Conservation (phyloP, 2,888 invertebrate genomes). For the Lasioglossum morio region DNA sequence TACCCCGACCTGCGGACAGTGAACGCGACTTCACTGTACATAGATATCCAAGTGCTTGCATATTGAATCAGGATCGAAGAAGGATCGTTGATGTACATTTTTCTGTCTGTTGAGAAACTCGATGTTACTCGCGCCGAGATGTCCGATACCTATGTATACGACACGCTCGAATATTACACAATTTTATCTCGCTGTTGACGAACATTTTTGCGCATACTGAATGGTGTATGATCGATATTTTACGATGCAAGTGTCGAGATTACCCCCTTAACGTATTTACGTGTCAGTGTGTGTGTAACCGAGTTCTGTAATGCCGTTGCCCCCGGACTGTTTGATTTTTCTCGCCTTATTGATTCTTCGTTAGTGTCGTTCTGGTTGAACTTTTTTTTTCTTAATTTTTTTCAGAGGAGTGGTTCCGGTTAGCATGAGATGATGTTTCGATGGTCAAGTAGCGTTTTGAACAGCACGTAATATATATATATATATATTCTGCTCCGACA, state of each 20-base stretch:
- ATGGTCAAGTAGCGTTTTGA: slow-evolving; percentile 50
- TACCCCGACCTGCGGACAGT: no score
- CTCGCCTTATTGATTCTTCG: slow-evolving; percentile 37
- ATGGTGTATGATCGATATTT: slow-evolving; percentile 50
- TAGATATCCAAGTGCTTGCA: slow-evolving; percentile 49
- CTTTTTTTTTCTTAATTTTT: slow-evolving; percentile 1
- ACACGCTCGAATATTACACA: slow-evolving; percentile 36
- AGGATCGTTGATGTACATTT: slow-evolving; percentile 40
- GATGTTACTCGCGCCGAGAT: slow-evolving; percentile 50
- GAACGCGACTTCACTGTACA: background rate
- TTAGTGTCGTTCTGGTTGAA: slow-evolving; percentile 47
- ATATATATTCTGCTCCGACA: slow-evolving; percentile 18
- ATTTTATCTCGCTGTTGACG: slow-evolving; percentile 49
- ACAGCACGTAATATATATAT: slow-evolving; percentile 31
- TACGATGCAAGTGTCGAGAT: slow-evolving; percentile 56
- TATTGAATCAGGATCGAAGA: background rate
- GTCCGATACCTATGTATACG: slow-evolving; percentile 20
- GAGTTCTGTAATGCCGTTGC: slow-evolving; percentile 51
- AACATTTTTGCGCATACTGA: slow-evolving; percentile 48
- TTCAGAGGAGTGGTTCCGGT: slow-evolving; percentile 1
- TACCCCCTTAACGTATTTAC: slow-evolving; percentile 34
- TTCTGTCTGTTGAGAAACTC: slow-evolving; percentile 40
- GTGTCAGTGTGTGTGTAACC: slow-evolving; percentile 51
- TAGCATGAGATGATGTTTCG: slow-evolving; percentile 54
- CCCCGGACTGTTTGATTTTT: slow-evolving; percentile 35